Evolutionary conservation across 2,797 vertebrate species (phyloP).

Genomic region (Heteromormyrus szaboi): DNA sequence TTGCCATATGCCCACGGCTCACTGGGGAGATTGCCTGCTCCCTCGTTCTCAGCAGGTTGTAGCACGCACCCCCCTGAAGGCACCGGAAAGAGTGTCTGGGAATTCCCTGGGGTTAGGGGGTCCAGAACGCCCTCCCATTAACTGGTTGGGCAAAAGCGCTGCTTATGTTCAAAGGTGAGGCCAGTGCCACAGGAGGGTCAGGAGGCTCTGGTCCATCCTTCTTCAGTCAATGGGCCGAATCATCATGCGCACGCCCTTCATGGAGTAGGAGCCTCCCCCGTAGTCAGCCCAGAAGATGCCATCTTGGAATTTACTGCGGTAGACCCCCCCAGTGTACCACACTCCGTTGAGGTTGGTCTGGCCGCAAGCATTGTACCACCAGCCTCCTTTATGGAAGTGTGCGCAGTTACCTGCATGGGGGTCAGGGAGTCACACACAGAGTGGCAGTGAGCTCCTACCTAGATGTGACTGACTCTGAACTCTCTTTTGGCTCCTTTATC

Average conservation of each 20-base stretch:
- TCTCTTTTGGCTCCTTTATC: not conserved
- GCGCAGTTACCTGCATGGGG: conserved; percentile 79
- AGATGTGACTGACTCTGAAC: not conserved
- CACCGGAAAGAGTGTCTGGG: not conserved
- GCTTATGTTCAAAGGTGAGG: not conserved
- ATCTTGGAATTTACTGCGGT: conserved; percentile 93
- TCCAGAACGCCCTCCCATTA: not conserved
- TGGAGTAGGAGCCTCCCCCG: conserved; percentile 90
- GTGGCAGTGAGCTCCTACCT: not conserved
- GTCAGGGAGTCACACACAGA: not conserved
- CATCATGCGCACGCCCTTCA: conserved; percentile 89
- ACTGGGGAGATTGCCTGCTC: not conserved
- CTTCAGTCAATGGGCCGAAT: conserved; percentile 88
- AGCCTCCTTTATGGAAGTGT: conserved; percentile 93
- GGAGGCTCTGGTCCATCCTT: not conserved
- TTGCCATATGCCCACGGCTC: not conserved
- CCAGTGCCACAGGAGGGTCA: not conserved
- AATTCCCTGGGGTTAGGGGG: not conserved
- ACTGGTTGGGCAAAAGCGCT: not conserved
- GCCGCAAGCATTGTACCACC: conserved; percentile 95
- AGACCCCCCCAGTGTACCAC: conserved; percentile 89
- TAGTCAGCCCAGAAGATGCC: conserved; percentile 98
- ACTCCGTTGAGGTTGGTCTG: conserved; percentile 93
- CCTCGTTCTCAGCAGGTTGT: not conserved
- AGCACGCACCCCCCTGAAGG: not conserved